Evolutionary conservation across 2,797 vertebrate species (phyloP).

Genomic region (Notoglanidium macrostoma): DNA sequence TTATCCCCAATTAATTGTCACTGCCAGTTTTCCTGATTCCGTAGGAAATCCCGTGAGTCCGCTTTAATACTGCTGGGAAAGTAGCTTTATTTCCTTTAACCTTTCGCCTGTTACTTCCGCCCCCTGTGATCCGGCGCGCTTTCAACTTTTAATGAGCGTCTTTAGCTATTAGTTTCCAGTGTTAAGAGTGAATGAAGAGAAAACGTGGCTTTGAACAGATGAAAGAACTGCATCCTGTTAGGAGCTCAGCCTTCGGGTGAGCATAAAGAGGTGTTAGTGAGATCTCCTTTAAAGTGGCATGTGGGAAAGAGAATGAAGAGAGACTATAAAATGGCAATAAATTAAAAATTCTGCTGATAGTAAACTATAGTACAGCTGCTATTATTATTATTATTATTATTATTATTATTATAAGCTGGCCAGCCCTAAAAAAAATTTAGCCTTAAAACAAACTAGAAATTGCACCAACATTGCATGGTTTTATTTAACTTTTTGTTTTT

Average conservation of each 20-base stretch:
- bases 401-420: neutral
- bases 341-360: neutral
- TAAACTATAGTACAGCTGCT: neutral
- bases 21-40: neutral
- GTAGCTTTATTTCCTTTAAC: conserved; percentile 3
- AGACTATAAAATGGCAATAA: too few species aligned
- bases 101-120: conserved; percentile 25
- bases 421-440: neutral
- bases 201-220: conserved; percentile 6
- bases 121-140: neutral
- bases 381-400: neutral
- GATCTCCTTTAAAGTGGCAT: neutral
- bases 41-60: neutral
- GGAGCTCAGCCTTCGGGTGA: neutral
- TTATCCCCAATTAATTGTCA: neutral
- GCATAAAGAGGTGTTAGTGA: neutral
- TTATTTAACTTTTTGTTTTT: too few species aligned
- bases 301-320: neutral
- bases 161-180: conserved; percentile 1
- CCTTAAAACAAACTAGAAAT: neutral
- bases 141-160: conserved; percentile 27
- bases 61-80: neutral
- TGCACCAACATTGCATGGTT: neutral
- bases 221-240: neutral
- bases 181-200: neutral